A percentile compares a stretch with the other conserved stretches of the same genome.
Conservation (phyloP, 1,140 invertebrate species). For the Drosophila melanica region DNA sequence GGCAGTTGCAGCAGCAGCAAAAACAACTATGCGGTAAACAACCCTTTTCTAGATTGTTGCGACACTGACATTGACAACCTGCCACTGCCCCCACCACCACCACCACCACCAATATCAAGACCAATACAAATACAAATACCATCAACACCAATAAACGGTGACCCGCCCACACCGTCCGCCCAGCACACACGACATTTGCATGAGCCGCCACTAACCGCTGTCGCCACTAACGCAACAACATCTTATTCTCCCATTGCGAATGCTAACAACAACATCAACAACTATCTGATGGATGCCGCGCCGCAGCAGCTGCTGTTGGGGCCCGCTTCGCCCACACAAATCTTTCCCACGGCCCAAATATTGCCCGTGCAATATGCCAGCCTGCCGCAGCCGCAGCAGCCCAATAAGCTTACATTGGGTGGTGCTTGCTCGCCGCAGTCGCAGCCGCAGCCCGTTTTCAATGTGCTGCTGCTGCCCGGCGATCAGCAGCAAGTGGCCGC, state of each 20-base stretch:
- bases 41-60: slow-evolving; percentile 77
- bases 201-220: slow-evolving; percentile 73
- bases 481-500: slow-evolving; percentile 49
- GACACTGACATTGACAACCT: slow-evolving; percentile 79
- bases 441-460: slow-evolving; percentile 53
- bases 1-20: slow-evolving; percentile 9
- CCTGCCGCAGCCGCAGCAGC: slow-evolving; percentile 81
- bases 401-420: slow-evolving; percentile 69
- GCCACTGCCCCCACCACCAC: slow-evolving; percentile 73
- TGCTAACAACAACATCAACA: slow-evolving; percentile 33
- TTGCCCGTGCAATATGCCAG: slow-evolving; percentile 82
- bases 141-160: slow-evolving; percentile 10
- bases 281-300: slow-evolving; percentile 64
- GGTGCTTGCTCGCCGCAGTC: slow-evolving; percentile 10
- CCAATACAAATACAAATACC: slow-evolving; percentile 47
- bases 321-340: slow-evolving; percentile 71
- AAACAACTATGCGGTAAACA: slow-evolving; percentile 76
- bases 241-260: slow-evolving; percentile 62
- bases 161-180: slow-evolving; percentile 16
- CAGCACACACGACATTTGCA: slow-evolving; percentile 65
- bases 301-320: slow-evolving; percentile 57
- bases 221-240: slow-evolving; percentile 74
- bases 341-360: slow-evolving; percentile 83
- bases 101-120: slow-evolving; percentile 35
- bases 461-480: slow-evolving; percentile 71